Base-by-base conservation (phyloP, 2,888 invertebrate genomes). In the Lepas anatifera region DNA sequence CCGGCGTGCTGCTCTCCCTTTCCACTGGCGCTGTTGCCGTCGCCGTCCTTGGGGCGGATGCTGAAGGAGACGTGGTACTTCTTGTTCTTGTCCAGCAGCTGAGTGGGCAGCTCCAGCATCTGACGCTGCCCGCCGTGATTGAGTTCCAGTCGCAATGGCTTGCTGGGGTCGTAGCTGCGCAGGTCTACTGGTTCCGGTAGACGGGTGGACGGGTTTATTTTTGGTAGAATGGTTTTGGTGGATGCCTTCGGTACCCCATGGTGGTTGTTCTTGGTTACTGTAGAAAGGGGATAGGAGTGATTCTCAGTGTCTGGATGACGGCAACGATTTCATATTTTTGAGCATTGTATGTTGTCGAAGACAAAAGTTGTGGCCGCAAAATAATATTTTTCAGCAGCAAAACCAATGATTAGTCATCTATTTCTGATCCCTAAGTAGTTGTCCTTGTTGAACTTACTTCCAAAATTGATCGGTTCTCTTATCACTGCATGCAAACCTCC, bases 31-130 rank as follows among this genome's bases (percentile, higher is more conserved):
- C 39, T 39, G 37, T 6, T 16, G 6, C 6, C 37, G 10, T 67
- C 39, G n/a, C 13, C 67, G 22, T n/a, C 43, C 6, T 22, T 41
- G 29, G 46, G 43, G 13, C 22, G 35, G 41, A 95, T 92, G 41
- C 93, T 93, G 78, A 95, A 93, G 68, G 93, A 94, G 72, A 95
- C 93, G 80, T 92, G 93, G 81, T 94, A 95, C 78, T 91, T 85
- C 81, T 93, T 94, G 78, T 89, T 91, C 78, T 89, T 90, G 79
- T 94, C 92, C 76, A 94, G 81, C 78, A 87, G 87, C 77, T 93
- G 91, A 29, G 92, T 88, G 69, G 94, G 94, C 79, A 94, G 83
- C 76, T 92, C 92, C 74, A 93, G 84, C 74, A 79, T 78, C 79
- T 92, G 91, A 78, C 89, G 89, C 77, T 90, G 90, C 70, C 87